Evolutionary conservation across 2,888 invertebrate species (phyloP).

Genomic region (Parthenolecanium corni): DNA sequence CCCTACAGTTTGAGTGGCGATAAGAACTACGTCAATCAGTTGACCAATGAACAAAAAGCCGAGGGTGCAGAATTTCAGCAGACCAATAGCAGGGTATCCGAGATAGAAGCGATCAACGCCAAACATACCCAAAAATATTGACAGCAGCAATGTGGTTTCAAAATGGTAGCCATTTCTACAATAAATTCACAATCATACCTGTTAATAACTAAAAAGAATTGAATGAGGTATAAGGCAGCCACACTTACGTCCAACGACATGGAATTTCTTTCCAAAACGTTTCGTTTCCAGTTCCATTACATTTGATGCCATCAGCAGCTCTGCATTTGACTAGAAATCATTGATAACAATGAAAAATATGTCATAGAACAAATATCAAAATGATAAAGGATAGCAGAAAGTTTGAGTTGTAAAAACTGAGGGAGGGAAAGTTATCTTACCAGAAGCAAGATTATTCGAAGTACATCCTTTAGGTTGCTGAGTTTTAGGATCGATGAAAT

Average conservation of each 20-base stretch:
- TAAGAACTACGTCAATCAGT: slow-evolving; percentile 85
- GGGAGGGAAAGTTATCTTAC: slow-evolving; percentile 41
- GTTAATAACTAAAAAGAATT: slow-evolving; percentile 5
- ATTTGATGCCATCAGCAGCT: slow-evolving; percentile 70
- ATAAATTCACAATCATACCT: slow-evolving; percentile 53
- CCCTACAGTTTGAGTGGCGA: slow-evolving; percentile 85
- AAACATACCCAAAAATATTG: slow-evolving; percentile 96
- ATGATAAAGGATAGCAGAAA: no score
- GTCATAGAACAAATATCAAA: background rate
- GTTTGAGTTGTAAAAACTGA: no score
- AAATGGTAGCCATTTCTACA: slow-evolving; percentile 85
- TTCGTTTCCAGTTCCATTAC: slow-evolving; percentile 64
- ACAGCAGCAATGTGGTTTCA: slow-evolving; percentile 80
- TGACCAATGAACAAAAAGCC: slow-evolving; percentile 96
- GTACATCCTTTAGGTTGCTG: slow-evolving; percentile 76
- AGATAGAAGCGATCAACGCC: slow-evolving; percentile 94
- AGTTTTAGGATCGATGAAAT: slow-evolving; percentile 70
- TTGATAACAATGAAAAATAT: background rate
- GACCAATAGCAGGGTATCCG: slow-evolving; percentile 92
- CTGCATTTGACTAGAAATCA: slow-evolving; percentile 2
- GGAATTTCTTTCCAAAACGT: slow-evolving; percentile 71
- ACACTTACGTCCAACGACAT: slow-evolving; percentile 89
- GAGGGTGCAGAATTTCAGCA: slow-evolving; percentile 87
- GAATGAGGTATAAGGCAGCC: slow-evolving; percentile 1
- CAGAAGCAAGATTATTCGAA: slow-evolving; percentile 64